These are phyloP conservation scores for Cephus sareptanus DNA, from an alignment of 2,888 invertebrate genomes.

Conservation along the genomic window DNA sequence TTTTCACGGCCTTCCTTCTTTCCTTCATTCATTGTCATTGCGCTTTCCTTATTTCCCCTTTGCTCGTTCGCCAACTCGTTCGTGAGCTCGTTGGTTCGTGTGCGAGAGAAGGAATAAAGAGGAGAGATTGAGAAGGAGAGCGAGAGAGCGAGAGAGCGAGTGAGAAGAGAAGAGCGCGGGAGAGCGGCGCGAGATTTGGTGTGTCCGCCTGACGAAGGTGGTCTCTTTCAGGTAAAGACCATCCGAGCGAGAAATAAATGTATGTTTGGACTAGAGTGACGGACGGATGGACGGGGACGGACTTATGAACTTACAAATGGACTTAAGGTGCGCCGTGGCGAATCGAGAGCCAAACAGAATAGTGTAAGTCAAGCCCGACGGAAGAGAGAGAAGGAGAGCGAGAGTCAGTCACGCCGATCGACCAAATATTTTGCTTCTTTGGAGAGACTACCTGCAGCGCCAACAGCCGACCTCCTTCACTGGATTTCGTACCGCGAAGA, in stretches of 20 bases:
- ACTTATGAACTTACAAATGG: conserved; percentile 21
- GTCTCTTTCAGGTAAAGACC: conserved; percentile 8
- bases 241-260: conserved; percentile 40
- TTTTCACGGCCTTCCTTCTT: background rate
- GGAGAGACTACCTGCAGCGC: conserved; percentile 26
- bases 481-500: too few species aligned
- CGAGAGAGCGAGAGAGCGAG: conserved; percentile 10
- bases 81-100: too few species aligned
- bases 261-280: conserved; percentile 46
- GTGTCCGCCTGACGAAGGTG: conserved; percentile 19
- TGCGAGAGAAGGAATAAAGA: conserved; percentile 1
- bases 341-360: conserved; percentile 53
- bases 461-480: too few species aligned
- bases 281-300: conserved; percentile 19
- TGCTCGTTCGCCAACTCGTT: too few species aligned
- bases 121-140: conserved; percentile 16
- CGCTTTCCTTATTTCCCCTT: too few species aligned
- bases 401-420: conserved; percentile 47
- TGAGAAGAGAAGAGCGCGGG: conserved; percentile 26
- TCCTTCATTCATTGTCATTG: too few species aligned
- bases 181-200: conserved; percentile 15
- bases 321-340: conserved; percentile 47
- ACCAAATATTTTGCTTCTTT: conserved; percentile 38
- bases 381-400: too few species aligned
- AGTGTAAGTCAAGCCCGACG: conserved; percentile 12